These are phyloP conservation scores for Atractosteus spatula DNA, from an alignment of 2,113 vertebrate species.

Conservation along the genomic window DNA sequence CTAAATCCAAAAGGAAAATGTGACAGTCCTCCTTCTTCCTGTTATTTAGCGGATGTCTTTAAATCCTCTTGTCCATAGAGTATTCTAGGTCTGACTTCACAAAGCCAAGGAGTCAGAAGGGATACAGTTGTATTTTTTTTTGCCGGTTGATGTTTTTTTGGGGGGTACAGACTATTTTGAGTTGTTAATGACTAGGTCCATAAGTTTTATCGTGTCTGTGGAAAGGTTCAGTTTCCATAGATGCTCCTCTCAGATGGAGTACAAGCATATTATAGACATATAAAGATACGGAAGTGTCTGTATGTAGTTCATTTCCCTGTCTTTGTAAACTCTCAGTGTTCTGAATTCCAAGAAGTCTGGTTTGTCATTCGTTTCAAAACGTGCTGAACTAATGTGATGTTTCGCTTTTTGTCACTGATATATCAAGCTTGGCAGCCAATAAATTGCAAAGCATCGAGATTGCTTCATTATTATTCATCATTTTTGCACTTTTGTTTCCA, in stretches of 20 bases:
- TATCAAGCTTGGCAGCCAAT: conserved; percentile 34
- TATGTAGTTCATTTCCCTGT: conserved; percentile 12
- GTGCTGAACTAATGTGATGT: conserved; percentile 18
- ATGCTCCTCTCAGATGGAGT: too few species aligned
- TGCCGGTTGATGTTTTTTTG: neutral
- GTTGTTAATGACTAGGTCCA: neutral
- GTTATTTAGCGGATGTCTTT: neutral
- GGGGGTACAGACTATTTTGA: neutral
- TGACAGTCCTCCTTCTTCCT: neutral
- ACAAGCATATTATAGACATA: neutral
- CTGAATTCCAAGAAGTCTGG: conserved; percentile 1
- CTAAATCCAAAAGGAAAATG: conserved; percentile 2
- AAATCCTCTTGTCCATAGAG: neutral
- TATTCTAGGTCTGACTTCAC: neutral
- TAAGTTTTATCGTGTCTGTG: too few species aligned
- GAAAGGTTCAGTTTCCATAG: too few species aligned
- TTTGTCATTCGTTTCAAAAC: conserved; percentile 23
- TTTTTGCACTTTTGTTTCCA: too few species aligned
- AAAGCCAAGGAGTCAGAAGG: neutral
- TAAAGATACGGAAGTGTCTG: conserved; percentile 36
- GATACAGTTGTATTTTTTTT: neutral
- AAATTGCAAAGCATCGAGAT: conserved; percentile 14
- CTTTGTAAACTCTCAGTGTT: conserved; percentile 9
- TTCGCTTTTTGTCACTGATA: conserved; percentile 29
- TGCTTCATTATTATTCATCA: too few species aligned